A percentile compares a stretch with the other conserved stretches of the same genome.
Evolutionary conservation across 2,888 invertebrate species (phyloP).

Genomic region (Brachylomia viminalis): DNA sequence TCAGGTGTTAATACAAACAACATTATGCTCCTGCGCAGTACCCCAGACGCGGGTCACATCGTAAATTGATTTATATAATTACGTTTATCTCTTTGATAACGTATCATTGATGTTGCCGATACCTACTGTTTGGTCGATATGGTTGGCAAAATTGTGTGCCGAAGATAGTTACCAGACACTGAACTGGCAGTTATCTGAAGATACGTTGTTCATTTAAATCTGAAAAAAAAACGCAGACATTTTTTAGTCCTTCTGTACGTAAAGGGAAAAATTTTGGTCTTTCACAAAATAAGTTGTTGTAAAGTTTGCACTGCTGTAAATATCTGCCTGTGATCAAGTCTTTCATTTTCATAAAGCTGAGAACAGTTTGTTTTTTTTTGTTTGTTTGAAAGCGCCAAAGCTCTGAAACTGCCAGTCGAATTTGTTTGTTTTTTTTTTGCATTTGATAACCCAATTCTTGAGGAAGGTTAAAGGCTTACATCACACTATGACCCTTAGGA

Average conservation of each 20-base stretch:
- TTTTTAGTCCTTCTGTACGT: too few species aligned
- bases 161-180: background rate
- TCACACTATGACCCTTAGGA: too few species aligned
- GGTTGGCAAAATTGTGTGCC: constrained; percentile 13
- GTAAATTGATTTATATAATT: constrained; percentile 83
- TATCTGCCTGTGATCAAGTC: background rate
- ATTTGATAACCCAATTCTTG: too few species aligned
- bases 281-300: background rate
- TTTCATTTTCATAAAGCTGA: background rate
- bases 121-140: constrained; percentile 18
- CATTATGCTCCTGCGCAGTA: constrained; percentile 59
- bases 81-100: constrained; percentile 75
- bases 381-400: too few species aligned
- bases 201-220: background rate
- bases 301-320: background rate
- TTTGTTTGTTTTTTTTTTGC: too few species aligned
- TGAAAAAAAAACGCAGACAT: background rate
- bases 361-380: too few species aligned
- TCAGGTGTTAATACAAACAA: constrained; percentile 60
- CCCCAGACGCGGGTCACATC: constrained; percentile 74
- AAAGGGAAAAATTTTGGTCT: background rate
- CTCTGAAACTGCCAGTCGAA: too few species aligned
- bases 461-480: too few species aligned
- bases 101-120: constrained; percentile 73
- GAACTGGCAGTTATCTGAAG: background rate